phyloP scores from a whole-genome alignment of 37 sponge, comb jelly and placozoan species.

The Bolinopsis microptera region DNA sequence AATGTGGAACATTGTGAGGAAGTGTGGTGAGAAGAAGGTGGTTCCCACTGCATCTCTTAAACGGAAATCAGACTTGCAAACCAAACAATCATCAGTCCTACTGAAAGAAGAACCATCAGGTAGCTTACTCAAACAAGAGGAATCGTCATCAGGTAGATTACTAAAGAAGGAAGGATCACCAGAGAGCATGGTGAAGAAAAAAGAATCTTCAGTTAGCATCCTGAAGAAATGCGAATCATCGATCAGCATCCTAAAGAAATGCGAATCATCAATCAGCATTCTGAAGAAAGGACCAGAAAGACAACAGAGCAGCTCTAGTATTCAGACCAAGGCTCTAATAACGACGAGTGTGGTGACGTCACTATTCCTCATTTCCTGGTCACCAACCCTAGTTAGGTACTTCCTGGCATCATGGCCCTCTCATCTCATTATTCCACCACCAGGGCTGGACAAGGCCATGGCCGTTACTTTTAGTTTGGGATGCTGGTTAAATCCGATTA shows the following conservation, averaged over 20 bases:
- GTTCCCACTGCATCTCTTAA: neutral
- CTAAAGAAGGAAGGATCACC: too few species aligned
- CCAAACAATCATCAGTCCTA: neutral
- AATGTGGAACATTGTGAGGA: slow-evolving; percentile 38
- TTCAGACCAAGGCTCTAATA: slow-evolving; percentile 42
- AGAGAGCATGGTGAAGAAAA: neutral
- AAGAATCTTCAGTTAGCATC: neutral
- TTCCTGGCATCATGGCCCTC: slow-evolving; percentile 41
- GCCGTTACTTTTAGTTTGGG: slow-evolving; percentile 47
- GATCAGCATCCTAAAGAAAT: neutral
- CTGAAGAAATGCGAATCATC: neutral
- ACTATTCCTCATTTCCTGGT: slow-evolving; percentile 29
- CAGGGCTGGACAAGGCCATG: neutral
- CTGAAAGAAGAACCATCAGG: neutral
- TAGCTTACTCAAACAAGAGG: neutral
- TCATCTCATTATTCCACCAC: neutral
- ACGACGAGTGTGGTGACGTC: slow-evolving; percentile 5
- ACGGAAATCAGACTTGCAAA: neutral
- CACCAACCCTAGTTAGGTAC: slow-evolving; percentile 25
- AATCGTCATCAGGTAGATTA: too few species aligned
- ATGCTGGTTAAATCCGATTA: slow-evolving; percentile 7
- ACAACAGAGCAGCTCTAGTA: neutral
- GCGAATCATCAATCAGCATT: neutral
- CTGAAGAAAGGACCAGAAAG: too few species aligned
- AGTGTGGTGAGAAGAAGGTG: too few species aligned